These are phyloP conservation scores for Pterophyllum scalare DNA, from an alignment of 2,113 vertebrate genomes.

Conservation along the genomic window DNA sequence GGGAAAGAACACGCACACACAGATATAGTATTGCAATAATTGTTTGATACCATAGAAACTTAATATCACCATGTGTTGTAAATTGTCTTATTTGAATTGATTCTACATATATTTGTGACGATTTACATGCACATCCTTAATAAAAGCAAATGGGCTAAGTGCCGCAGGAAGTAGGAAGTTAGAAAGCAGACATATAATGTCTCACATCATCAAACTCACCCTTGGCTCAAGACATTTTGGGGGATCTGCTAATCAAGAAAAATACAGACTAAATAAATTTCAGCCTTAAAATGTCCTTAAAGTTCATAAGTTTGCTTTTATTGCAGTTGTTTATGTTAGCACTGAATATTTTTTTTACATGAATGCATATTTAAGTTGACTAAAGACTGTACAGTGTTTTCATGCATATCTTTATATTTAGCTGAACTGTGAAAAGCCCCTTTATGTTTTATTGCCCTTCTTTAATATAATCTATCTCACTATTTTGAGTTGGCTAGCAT, in stretches of 20 bases:
- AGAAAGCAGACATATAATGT: neutral
- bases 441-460: neutral
- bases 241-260: neutral
- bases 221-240: neutral
- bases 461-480: constrained; percentile 30
- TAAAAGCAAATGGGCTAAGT: neutral
- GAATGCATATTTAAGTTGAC: neutral
- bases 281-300: neutral
- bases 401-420: constrained; percentile 15
- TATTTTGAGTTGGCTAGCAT: constrained; percentile 3
- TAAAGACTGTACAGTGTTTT: neutral
- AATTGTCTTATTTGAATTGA: neutral
- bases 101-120: neutral
- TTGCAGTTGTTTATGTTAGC: neutral
- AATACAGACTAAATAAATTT: neutral
- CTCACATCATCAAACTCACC: neutral
- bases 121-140: neutral
- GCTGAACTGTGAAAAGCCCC: constrained; percentile 24
- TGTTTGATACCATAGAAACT: constrained; percentile 7
- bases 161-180: neutral
- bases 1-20: neutral
- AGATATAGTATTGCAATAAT: neutral
- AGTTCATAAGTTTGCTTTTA: neutral
- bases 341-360: neutral
- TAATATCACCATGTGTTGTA: neutral